phyloP scores from a whole-genome alignment of 2,113 vertebrate genomes.

The Atractosteus spatula region DNA sequence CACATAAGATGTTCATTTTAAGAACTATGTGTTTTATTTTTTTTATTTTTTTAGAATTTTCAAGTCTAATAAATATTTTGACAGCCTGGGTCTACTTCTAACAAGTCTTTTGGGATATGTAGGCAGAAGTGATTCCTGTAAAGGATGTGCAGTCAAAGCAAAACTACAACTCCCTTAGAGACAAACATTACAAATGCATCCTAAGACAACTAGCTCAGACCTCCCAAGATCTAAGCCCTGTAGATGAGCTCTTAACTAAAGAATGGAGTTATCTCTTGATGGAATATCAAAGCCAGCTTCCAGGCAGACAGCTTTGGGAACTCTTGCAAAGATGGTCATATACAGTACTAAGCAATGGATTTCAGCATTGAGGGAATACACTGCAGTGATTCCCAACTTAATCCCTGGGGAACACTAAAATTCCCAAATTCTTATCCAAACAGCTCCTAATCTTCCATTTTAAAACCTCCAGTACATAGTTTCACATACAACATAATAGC shows the following conservation, averaged over 20 bases:
- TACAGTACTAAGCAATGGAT: no score
- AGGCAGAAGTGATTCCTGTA: conserved; percentile 29
- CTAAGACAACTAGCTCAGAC: conserved; percentile 47
- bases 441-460: no score
- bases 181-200: conserved; percentile 31
- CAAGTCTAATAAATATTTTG: conserved; percentile 47
- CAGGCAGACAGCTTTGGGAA: neutral
- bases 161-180: conserved; percentile 27
- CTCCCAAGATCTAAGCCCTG: conserved; percentile 34
- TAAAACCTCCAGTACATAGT: no score
- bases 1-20: conserved; percentile 21
- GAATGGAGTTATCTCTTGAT: neutral
- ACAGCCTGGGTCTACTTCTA: conserved; percentile 34
- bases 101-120: conserved; percentile 38
- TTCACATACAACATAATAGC: no score
- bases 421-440: no score
- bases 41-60: conserved; percentile 23
- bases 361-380: no score
- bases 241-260: conserved; percentile 36
- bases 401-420: no score
- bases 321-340: neutral
- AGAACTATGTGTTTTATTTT: conserved; percentile 28
- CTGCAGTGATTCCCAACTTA: no score
- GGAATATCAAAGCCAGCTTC: neutral
- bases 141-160: conserved; percentile 22